These are phyloP conservation scores for Carapus acus DNA, from an alignment of 2,797 vertebrate species.

Conservation along the genomic window DNA sequence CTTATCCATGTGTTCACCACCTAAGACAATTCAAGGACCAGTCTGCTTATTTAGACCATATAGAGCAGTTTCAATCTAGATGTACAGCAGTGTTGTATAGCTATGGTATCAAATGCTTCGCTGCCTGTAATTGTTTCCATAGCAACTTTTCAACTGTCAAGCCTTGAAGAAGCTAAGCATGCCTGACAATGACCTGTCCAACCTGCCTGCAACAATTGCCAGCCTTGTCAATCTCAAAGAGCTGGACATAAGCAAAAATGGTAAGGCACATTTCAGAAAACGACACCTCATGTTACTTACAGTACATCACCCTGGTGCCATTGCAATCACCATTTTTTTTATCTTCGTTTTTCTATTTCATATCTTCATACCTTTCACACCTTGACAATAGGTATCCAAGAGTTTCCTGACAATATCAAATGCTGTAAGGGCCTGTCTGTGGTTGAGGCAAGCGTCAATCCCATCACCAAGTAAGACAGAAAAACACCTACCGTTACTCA, in stretches of 20 bases:
- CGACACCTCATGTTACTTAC: too few relatives aligned
- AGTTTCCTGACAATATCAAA: constrained; percentile 99
- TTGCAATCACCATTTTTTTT: too few relatives aligned
- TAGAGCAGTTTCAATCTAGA: too few relatives aligned
- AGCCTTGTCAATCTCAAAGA: constrained; percentile 97
- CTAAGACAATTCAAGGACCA: too few relatives aligned
- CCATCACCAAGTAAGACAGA: constrained; percentile 93
- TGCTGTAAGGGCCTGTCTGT: constrained; percentile 99
- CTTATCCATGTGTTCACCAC: too few relatives aligned
- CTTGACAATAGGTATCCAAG: constrained; percentile 94
- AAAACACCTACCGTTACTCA: neutral
- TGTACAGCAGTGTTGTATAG: too few relatives aligned
- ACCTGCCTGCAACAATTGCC: constrained; percentile 91
- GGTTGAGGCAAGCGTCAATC: constrained; percentile 99
- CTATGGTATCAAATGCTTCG: too few relatives aligned
- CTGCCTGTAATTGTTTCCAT: too few relatives aligned
- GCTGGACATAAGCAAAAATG: constrained; percentile 99
- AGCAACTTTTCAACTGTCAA: constrained; percentile 99
- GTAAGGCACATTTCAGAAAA: constrained; percentile 58
- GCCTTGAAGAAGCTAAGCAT: constrained; percentile 96
- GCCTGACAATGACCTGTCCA: constrained; percentile 97
- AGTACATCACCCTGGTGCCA: too few relatives aligned
- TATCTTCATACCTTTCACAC: too few relatives aligned
- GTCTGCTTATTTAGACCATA: too few relatives aligned
- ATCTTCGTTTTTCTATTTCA: too few relatives aligned